Evolutionary conservation across 2,797 vertebrate species (phyloP), one percentile per base, ranked within the genome.

Genomic region (Orestias chungarensis): DNA sequence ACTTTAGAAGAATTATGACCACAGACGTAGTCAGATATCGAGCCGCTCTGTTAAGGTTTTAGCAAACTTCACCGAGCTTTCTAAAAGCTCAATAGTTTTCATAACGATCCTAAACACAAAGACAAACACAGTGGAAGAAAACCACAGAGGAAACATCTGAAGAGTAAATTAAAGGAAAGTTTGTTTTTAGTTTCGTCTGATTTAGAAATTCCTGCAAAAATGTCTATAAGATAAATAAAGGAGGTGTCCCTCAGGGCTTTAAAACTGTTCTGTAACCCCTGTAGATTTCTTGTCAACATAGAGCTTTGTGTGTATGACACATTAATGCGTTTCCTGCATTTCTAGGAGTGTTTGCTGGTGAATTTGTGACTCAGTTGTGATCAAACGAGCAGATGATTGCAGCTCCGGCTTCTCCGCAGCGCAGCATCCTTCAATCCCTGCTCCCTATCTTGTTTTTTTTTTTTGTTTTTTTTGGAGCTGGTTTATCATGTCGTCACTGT

Each of bases 311-410:
- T 20, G 54, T 55, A 29, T 31, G 17, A 55, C 31, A 3, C 17
- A 17, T 17, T 47, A 31, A 18, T 31, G 3, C n/a, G 25, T 29
- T 27, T 9, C 7, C 15, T 57, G 54, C 20, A 4, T 55, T 29
- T 8, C n/a, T 29, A 11, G 6, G 27, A 33, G 18, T 14, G 15
- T 46, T 18, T 46, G 42, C 42, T 43, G 42, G 42, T 10, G 44
- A 18, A 46, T 47, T 20, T 18, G 18, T 2, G 23, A n/a, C 49
- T 50, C n/a, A 4, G 7, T 38, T 55, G 3, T 1, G 38, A 33
- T 71, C 66, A 29, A 57, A 46, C 25, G 18, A 11, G 35, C 78
- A 71, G 59, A 66, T 67, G 66, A 65, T 44, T 15, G 15, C 25
- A 10, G 65, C 59, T 20, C 25, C 11, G 61, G 57, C 15, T 62